Percentiles rank a stretch among this genome's conserved stretches.
These are phyloP conservation scores for Tricholaema leucomelas DNA, from an alignment of 2,113 vertebrate species.

Conservation along the genomic window DNA sequence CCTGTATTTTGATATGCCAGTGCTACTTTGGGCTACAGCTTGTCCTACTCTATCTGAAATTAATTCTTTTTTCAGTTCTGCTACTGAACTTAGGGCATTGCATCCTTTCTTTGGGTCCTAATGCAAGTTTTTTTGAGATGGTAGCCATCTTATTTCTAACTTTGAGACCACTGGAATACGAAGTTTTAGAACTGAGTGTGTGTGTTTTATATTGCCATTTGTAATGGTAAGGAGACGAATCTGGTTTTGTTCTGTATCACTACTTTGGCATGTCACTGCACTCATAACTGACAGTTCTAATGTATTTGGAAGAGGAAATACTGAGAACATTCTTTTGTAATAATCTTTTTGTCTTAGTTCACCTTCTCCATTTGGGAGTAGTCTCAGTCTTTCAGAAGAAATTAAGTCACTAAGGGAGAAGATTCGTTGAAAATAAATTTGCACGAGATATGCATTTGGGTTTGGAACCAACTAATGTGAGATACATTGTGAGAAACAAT, in stretches of 20 bases:
- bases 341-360: neutral
- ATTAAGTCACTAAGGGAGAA: neutral
- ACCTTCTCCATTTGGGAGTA: neutral
- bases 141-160: neutral
- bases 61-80: neutral
- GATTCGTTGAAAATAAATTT: constrained; percentile 6
- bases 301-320: neutral
- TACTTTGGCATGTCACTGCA: neutral
- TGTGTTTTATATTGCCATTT: neutral
- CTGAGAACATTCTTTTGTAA: neutral
- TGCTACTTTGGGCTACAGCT: neutral
- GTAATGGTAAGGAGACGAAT: neutral
- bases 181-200: neutral
- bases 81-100: neutral
- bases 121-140: neutral
- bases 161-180: neutral
- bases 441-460: neutral
- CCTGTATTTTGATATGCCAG: neutral
- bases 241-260: neutral
- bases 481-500: neutral
- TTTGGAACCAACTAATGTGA: neutral
- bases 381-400: neutral
- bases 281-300: neutral
- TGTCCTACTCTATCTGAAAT: neutral
- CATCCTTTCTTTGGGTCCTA: neutral